Evolutionary conservation across 2,888 invertebrate species (phyloP).

Genomic region (Nomada flava): DNA sequence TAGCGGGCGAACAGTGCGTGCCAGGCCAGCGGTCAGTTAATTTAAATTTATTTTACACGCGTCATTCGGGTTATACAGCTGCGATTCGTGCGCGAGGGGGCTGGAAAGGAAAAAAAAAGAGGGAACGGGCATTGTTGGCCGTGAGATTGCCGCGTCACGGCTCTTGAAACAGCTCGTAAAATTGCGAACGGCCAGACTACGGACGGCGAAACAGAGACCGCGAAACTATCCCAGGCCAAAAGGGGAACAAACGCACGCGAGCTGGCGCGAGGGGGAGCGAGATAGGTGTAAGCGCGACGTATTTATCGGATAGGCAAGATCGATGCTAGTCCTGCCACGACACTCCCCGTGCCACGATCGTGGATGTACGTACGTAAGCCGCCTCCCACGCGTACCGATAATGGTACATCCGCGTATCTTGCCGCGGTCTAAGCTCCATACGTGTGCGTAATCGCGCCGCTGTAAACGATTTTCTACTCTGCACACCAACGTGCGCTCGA

Average conservation of each 20-base stretch:
- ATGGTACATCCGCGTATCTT: slow-evolving; percentile 72
- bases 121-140: slow-evolving; percentile 65
- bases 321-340: slow-evolving; percentile 71
- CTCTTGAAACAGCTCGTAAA: slow-evolving; percentile 74
- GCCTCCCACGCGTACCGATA: slow-evolving; percentile 71
- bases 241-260: slow-evolving; percentile 4
- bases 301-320: slow-evolving; percentile 74
- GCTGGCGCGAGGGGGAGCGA: background rate
- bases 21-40: slow-evolving; percentile 40
- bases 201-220: slow-evolving; percentile 29
- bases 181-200: slow-evolving; percentile 65
- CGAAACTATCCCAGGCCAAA: slow-evolving; percentile 26
- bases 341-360: slow-evolving; percentile 46
- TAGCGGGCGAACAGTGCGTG: slow-evolving; percentile 7
- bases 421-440: slow-evolving; percentile 53
- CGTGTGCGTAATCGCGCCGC: slow-evolving; percentile 64
- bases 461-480: slow-evolving; percentile 69
- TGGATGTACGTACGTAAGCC: slow-evolving; percentile 44
- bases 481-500: slow-evolving; percentile 32
- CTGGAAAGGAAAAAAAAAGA: slow-evolving; percentile 20
- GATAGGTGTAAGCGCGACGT: slow-evolving; percentile 47
- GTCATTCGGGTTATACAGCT: slow-evolving; percentile 34
- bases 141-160: slow-evolving; percentile 74
- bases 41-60: slow-evolving; percentile 56
- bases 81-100: slow-evolving; percentile 19